Evolutionary conservation across 2,797 vertebrate species (phyloP), one percentile per base, ranked within the genome.

Genomic region (Prunella strophiata): DNA sequence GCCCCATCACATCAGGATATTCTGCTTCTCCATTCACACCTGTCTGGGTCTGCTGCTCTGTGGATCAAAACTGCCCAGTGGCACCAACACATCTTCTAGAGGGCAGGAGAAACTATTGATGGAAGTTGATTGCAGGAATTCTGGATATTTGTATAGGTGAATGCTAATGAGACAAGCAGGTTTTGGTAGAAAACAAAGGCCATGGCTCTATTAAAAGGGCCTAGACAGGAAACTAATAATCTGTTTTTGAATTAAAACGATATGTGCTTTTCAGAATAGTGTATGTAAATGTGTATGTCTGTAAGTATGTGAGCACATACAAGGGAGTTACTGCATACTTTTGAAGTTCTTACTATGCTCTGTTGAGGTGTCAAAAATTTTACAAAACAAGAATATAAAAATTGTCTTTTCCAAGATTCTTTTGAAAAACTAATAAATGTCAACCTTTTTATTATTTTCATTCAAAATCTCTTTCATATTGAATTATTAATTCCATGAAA

Each of bases 41-140:
- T 10, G 0, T 8, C 57, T 72, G 54, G 16, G 5, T 57, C 66
- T 48, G 17, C 42, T 2, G 9, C 47, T 32, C 17, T 9, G 1
- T 11, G 45, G 10, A 10, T 47, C 25, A 23, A 42, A 82, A 34
- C 14, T 5, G 2, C 40, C 13, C 55, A 27, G 48, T 3, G 10
- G 40, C 32, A 70, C 48, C 32, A 52, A 11, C 19, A 9, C 32
- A 14, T 52, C 30, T 51, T 51, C 45, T 14, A 5, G 27, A 42
- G 9, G 2, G 0, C 13, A n/a, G 47, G n/a, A 70, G 32, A 63
- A 91, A 16, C 27, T 32, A 1, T 7, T 0, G 0, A 2, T 25
- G 54, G 47, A 73, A 67, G 9, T 5, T 13, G 42, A 67, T 42
- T 29, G 19, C 5, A 20, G 79, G n/a, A 67, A 18, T 80, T 75